Evolutionary conservation across 2,797 vertebrate genomes (phyloP), one percentile per base, ranked within the genome.

Genomic region (Myripristis jacobus): DNA sequence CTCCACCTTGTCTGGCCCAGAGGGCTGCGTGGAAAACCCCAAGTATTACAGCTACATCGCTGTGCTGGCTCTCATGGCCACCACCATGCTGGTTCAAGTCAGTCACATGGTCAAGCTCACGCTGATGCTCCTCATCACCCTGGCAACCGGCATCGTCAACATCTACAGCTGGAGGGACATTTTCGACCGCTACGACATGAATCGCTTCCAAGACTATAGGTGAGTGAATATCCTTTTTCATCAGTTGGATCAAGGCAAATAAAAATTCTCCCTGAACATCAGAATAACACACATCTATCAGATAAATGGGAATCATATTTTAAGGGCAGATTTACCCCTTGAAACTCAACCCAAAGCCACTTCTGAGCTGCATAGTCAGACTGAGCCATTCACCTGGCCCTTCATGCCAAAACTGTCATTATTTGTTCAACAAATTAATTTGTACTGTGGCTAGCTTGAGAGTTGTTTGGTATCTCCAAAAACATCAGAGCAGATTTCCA

Each of bases 21-120:
- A 91, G 0, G 88, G 94, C 70, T 99, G 97, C 2, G 27, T 91
- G 44, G 93, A 95, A 54, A 96, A 98, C 84, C 97, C 97, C 56
- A 96, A 98, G 84, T 99, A 98, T 79, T 98, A 97, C 94, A 97
- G 90, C 91, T 97, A 96, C 55, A 92, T 97, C 0, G 94, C 96
- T 0, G 93, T 97, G 47, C 85, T 98, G 73, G 96, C 96, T 0
- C 94, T 98, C 61, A 95, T 98, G 56, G 96, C 96, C 75, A 96
- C 96, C 85, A 97, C 96, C 88, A 98, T 98, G 97, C 92, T 99
- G 91, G 97, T 99, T 73, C 97, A 99, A 89, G 97, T 98, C 92
- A 98, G 97, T 91, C 97, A 99, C 93, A 98, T 98, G 96, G 97
- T 99, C 75, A 99, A 99, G 90, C 94, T 98, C 68, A 97, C 96